Base-by-base conservation (phyloP, 2,888 invertebrate genomes). In the Matsumyia berberina region DNA sequence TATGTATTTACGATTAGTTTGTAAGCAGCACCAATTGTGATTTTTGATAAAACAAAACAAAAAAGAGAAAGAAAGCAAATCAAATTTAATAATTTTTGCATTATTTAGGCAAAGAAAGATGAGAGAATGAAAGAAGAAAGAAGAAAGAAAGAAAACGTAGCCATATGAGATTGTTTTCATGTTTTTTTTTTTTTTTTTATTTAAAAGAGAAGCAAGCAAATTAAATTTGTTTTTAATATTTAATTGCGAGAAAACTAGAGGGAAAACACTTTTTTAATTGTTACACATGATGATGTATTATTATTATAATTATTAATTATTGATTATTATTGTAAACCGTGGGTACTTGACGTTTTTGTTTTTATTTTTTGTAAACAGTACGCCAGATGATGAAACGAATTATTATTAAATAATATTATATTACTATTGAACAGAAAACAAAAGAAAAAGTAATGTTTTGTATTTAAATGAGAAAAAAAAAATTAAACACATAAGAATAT, bases 21-120 rank as follows among this genome's bases (percentile, higher is more conserved):
- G 39, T 87, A 87, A 87, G 86, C 83, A 87, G 86, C 87, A 87
- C 86, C 87, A 83, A 87, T 87, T 87, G 87, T 87, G 87, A 87
- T 87, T 87, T 86, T 77, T 80, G 82, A 86, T 79, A 83, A 24
- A 86, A 86, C 86, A 86, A 86, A 81, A 60, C 37, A 77, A 86
- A 76, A 79, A 64, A 42, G 5, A 44, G 53, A 35, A 11, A 9
- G 4, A 73, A 31, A 42, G 31, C 9, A 24, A 64, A 37, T 12
- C 15, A 67, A 42, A 55, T 44, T 39, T 55, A 11, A 39, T 53
- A 24, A 67, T 42, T 9, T 74, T 55, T 81, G 74, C 67, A 11
- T 74, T 74, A 42, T 66, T 60, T 60, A 55, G 17, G 51, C 9
- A n/a, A 19, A 44, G 39, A 12, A 12, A n/a, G n/a, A n/a, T n/a